Evolutionary conservation across 2,113 vertebrate species (phyloP), one percentile per base, ranked within the genome.

Genomic region (Labeo catla): DNA sequence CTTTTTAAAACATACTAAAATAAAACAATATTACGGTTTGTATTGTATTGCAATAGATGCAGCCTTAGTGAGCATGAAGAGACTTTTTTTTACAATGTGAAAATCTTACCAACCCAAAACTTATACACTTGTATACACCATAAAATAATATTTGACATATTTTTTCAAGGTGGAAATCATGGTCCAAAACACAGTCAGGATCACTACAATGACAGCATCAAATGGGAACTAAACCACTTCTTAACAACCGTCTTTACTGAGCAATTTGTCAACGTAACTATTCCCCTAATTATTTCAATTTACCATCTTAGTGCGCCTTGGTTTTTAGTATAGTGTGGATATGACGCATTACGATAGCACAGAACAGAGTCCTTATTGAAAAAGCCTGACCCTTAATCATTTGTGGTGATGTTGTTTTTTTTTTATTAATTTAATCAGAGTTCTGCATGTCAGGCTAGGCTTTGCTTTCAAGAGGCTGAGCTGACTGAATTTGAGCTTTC

Each of bases 401-500:
- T 61, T 61, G 54, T 61, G 11, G 57, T 11, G 77, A 80, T 63
- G 10, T 15, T 43, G 54, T 61, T 57, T 39, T 21, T 28, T 28
- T 28, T 28, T 10, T 54, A 21, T 54, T 15, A 59, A 54, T 43
- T 59, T 2, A 39, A 78, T 39, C 47, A 52, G 47, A 2, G n/a
- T 28, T 52, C 16, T 57, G 50, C 16, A 21, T 39, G 52, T 57
- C 76, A 39, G 76, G 16, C 72, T 76, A 15, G 43, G n/a, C 72
- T 76, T 23, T 1, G 72, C n/a, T 76, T 76, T 76, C 72, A 76
- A 76, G 45, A 76, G 43, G 39, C 70, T 73, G 43, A 73, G 39
- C 70, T n/a, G 70, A 73, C 11, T 76, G 73, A 74, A 49, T 74
- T 74, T 74, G 2, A 74, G 21, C 45, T 76, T 76, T 76, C 45